Base-by-base conservation (phyloP, 2,888 invertebrate species). In the Lochmaea crataegi region DNA sequence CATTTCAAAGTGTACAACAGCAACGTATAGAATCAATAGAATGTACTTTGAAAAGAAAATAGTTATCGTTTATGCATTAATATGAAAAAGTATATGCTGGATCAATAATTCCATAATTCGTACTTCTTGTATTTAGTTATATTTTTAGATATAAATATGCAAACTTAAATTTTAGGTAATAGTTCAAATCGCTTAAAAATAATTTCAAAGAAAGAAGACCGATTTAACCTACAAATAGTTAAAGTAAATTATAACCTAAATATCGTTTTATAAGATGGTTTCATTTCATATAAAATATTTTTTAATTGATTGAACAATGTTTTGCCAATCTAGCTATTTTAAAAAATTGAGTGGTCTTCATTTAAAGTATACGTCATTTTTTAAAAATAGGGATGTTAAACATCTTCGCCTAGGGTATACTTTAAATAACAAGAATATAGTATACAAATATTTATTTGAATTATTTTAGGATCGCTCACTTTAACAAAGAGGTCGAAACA, bases 331-430 rank as follows among this genome's bases (percentile, higher is more conserved):
- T 53, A 53, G 11, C 18, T 53, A 16, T 53, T 18, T 53, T 53
- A 53, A 53, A 53, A 53, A 53, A 53, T 53, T 53, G 11, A 53
- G 53, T 53, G 53, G 53, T 53, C 18, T 18, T 18, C n/a, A 53
- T 53, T 2, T 53, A 53, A 53, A 53, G 18, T 53, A 53, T 53
- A 53, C 53, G 10, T 53, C 53, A 18, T 18, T 18, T 53, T 18
- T 53, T 9, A 53, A 53, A 11, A 53, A 18, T 53, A 18, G 10
- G 9, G n/a, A 16, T 53, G 18, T 53, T 53, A 53, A 53, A 53
- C 16, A 53, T 53, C 16, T 16, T 53, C 4, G 18, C 16, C 16
- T 18, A 16, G 53, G 53, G 53, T 53, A 53, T 18, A 10, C 53
- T 53, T 53, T 53, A 9, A 10, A 2, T 53, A 53, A 53, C 18